Evolutionary conservation across 2,113 vertebrate genomes (phyloP).

Genomic region (Toxostoma redivivum): DNA sequence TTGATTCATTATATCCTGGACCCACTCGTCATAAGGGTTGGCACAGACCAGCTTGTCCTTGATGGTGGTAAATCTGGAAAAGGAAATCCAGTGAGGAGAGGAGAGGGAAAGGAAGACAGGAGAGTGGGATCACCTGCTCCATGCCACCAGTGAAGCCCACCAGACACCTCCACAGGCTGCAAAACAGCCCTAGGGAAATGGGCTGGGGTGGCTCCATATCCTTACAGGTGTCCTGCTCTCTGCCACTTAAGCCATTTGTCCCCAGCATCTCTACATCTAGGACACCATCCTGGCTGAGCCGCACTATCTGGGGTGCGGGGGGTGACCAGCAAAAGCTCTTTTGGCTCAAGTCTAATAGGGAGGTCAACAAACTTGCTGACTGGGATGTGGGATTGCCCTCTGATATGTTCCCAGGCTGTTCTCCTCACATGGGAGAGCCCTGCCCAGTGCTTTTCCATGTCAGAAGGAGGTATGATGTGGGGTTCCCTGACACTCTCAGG

Average conservation of each 20-base stretch:
- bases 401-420: neutral
- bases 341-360: neutral
- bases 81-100: neutral
- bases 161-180: neutral
- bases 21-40: conserved; percentile 3
- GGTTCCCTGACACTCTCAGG: neutral
- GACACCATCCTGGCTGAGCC: neutral
- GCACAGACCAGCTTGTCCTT: neutral
- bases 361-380: neutral
- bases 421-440: neutral
- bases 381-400: neutral
- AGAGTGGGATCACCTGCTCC: neutral
- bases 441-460: neutral
- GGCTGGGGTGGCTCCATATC: neutral
- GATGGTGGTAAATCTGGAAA: conserved; percentile 52
- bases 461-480: neutral
- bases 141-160: neutral
- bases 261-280: neutral
- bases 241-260: neutral
- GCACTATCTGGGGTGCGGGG: neutral
- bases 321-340: neutral
- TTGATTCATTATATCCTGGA: neutral
- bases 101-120: neutral
- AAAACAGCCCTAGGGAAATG: neutral
- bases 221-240: neutral